Evolutionary conservation across 2,888 invertebrate genomes (phyloP), one percentile per base, ranked within the genome.

Genomic region (Lobophora halterata): DNA sequence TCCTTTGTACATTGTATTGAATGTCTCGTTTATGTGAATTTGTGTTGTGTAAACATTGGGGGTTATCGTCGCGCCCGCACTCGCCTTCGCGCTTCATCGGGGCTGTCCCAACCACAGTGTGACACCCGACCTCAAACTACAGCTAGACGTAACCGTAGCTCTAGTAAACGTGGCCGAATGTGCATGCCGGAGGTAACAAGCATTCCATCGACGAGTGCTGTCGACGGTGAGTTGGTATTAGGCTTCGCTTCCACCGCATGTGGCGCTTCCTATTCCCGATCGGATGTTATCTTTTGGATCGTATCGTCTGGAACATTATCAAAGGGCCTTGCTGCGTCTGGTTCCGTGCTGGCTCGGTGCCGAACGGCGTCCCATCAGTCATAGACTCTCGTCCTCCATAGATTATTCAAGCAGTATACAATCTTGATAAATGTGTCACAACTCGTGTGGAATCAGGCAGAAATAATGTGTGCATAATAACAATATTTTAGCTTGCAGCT

Each of bases 21-120:
- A 71, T 83, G 85, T 85, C 83, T 83, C 85, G 86, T 86, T 82
- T 73, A 81, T 85, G 85, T 87, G 85, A 80, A 85, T 86, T 85
- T 87, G 85, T 87, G 86, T 87, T 82, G 83, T 85, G 85, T 80
- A 78, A 73, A 71, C 61, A 57, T 66, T 64, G 57, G 73, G 76
- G 71, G 70, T 64, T 66, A 71, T 65, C 77, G 73, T 69, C 78
- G 76, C 83, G 81, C 75, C 83, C 85, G 82, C 83, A 85, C 83
- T 79, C 79, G 76, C 79, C 79, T 43, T 74, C 66, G 79, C 67
- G 79, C 80, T 81, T 79, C 66, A 71, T 62, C 70, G 77, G 74
- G 76, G 74, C 70, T 73, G 74, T 66, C 76, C 77, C 42, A 60
- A 62, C 65, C 65, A 65, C 76, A 73, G 72, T 74, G 70, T 74